These are phyloP conservation scores for Drosophila fuyamai DNA, from an alignment of 1,140 invertebrate species.

Conservation along the genomic window DNA sequence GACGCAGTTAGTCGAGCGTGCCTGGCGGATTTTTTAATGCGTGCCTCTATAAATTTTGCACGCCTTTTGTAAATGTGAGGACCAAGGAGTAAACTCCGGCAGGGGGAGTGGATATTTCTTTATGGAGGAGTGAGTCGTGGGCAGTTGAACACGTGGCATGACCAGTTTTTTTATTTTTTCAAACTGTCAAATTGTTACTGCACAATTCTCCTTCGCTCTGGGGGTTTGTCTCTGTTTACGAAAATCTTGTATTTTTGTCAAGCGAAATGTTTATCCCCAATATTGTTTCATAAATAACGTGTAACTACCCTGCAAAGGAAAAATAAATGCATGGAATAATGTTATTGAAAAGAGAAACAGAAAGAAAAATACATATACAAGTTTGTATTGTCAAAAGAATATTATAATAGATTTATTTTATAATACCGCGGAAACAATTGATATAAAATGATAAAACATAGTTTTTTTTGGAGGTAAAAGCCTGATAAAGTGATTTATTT, in stretches of 20 bases:
- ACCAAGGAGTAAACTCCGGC: slow-evolving; percentile 7
- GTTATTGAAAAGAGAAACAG: no score
- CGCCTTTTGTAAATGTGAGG: slow-evolving; percentile 72
- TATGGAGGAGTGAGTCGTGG: slow-evolving; percentile 29
- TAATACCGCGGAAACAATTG: no score
- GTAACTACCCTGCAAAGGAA: background rate
- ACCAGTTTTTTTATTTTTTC: slow-evolving; percentile 37
- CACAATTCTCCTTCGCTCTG: slow-evolving; percentile 6
- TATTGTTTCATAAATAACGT: slow-evolving; percentile 35
- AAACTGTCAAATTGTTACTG: slow-evolving; percentile 75
- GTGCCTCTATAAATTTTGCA: slow-evolving; percentile 82
- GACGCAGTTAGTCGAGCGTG: slow-evolving; percentile 78
- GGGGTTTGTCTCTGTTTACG: slow-evolving; percentile 33
- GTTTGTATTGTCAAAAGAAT: no score
- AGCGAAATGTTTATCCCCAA: slow-evolving; percentile 42
- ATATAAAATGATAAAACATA: background rate
- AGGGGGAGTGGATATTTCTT: background rate
- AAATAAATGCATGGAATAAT: background rate
- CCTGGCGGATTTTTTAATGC: slow-evolving; percentile 76
- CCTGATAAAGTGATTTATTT: background rate
- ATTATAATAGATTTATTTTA: no score
- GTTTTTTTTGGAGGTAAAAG: background rate
- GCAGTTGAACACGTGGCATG: slow-evolving; percentile 68
- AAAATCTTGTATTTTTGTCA: slow-evolving; percentile 43
- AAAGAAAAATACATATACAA: background rate